phyloP scores from a whole-genome alignment of 2,113 vertebrate genomes.

The Grammomys surdaster region DNA sequence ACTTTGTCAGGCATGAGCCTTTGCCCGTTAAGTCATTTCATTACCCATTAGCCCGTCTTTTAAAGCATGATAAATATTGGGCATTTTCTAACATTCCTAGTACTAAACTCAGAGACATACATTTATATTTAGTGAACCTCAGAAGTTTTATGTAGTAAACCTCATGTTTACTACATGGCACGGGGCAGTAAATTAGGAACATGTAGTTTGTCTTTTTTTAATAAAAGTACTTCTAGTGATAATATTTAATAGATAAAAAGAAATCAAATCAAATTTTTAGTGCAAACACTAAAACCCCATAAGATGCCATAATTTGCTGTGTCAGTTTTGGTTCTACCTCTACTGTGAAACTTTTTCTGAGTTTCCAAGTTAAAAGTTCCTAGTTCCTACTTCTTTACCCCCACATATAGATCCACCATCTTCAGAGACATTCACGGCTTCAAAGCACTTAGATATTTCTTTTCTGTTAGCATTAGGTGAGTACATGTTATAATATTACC shows the following conservation, averaged over 20 bases:
- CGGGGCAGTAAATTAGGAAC: background rate
- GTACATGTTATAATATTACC: background rate
- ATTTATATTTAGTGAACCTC: background rate
- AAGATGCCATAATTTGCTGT: background rate
- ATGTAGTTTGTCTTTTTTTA: background rate
- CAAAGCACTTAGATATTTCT: background rate
- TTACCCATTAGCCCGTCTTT: background rate
- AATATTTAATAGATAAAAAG: background rate
- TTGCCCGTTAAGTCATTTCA: background rate
- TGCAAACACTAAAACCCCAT: background rate
- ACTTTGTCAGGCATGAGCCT: too few species aligned
- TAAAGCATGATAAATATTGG: background rate
- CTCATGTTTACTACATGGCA: background rate
- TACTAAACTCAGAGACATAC: background rate
- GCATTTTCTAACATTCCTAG: background rate
- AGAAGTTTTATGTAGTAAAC: background rate
- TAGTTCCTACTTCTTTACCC: background rate
- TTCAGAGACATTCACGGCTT: slow-evolving; percentile 21
- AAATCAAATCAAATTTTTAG: background rate
- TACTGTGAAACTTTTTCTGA: slow-evolving; percentile 16
- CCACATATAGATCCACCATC: background rate
- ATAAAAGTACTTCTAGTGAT: slow-evolving; percentile 7
- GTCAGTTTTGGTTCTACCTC: background rate
- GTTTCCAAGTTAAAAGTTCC: background rate
- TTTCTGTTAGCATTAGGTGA: background rate